Base-by-base conservation (phyloP, 2,113 vertebrate species). In the Camelus dromedarius region DNA sequence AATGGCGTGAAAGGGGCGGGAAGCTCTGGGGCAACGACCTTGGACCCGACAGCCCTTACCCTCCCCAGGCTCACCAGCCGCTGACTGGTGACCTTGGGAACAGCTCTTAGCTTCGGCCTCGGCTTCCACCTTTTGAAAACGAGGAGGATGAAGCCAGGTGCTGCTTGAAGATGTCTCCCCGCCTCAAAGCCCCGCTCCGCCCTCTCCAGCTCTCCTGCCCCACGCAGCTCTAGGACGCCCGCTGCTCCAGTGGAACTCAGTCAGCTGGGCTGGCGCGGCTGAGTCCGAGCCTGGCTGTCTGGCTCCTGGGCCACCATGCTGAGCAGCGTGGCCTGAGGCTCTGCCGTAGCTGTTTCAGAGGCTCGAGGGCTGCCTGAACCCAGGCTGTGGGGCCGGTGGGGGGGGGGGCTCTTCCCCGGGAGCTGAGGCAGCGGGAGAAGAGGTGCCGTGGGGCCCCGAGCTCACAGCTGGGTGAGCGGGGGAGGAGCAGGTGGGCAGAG, bases 401-500 rank as follows among this genome's bases (percentile, higher is more conserved):
- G n/a, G 50, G 50, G 64, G 24, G 14, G 10, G 26, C 5, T 2
- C 48, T 22, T n/a, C n/a, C 16, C 19, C 0, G 0, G 26, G 38
- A 69, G 64, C 28, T 0, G 38, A 66, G 56, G 38, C 38, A 8
- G 13, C 8, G 19, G 64, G 35, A 16, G 58, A 22, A 19, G 35
- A 11, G 19, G 28, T 2, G 4, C 0, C 0, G 0, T 15, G 0
- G 20, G 38, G n/a, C 8, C 46, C 28, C n/a, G 2, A 1, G 26
- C 19, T 18, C 4, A 38, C 20, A 2, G 8, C 24, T 35, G 38
- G 20, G 67, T 2, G 91, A 75, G 58, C 19, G 0, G 0, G 24
- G 48, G n/a, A 1, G 13, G 84, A 30, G 2, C 32, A 28, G 66
- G 19, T 16, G 30, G 69, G 32, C 11, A 2, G 56, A 18, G 56